Conservation (phyloP, 2,888 invertebrate genomes). For the Hemithea aestivaria region DNA sequence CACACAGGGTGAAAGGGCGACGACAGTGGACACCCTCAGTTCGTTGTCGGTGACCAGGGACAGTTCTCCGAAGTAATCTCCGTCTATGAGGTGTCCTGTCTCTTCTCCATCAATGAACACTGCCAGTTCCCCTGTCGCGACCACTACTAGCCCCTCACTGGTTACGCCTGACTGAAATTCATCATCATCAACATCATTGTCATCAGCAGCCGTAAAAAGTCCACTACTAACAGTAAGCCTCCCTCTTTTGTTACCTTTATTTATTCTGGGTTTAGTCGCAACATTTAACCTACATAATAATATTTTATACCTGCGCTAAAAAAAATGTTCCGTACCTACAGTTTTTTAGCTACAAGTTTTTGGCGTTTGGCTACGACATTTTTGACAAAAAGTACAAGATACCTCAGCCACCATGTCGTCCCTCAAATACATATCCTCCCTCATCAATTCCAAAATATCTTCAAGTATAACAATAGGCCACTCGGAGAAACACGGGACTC, state of each 20-base stretch:
- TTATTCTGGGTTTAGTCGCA: no score
- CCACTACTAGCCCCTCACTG: slow-evolving; percentile 36
- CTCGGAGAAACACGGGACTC: slow-evolving; percentile 33
- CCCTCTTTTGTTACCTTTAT: no score
- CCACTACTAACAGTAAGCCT: no score
- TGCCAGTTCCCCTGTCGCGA: slow-evolving; percentile 33
- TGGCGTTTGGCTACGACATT: no score
- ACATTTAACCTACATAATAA: no score
- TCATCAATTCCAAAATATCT: slow-evolving; percentile 25
- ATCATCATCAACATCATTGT: no score
- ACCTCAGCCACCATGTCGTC: slow-evolving; percentile 34
- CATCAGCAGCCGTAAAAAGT: no score
- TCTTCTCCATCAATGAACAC: slow-evolving; percentile 32
- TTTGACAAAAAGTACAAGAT: slow-evolving; percentile 21
- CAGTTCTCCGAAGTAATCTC: slow-evolving; percentile 40
- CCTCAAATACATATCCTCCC: slow-evolving; percentile 30
- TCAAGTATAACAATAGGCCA: slow-evolving; percentile 34
- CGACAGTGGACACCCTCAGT: slow-evolving; percentile 26
- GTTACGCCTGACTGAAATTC: slow-evolving; percentile 27
- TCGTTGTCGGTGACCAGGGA: slow-evolving; percentile 39
- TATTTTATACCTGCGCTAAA: no score
- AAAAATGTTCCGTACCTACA: no score
- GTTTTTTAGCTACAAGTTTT: no score
- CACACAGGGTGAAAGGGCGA: slow-evolving; percentile 18
- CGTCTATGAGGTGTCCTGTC: slow-evolving; percentile 37